Conservation (phyloP, 2,888 invertebrate genomes). For the Periphyllus acericola region DNA sequence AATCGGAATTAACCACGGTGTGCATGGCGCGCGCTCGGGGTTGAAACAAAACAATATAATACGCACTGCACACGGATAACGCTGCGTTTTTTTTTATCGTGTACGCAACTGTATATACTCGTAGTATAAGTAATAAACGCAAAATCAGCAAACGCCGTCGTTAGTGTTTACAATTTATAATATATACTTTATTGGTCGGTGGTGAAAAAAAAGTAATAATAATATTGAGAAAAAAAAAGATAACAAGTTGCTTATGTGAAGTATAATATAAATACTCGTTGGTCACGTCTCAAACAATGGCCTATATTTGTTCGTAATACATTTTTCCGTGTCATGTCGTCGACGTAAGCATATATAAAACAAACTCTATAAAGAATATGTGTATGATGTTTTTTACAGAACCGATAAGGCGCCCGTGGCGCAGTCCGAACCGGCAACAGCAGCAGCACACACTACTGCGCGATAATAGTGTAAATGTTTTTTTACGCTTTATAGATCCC, state of each 20-base stretch:
- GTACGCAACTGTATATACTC: neutral
- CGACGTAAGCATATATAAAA: conserved; percentile 45
- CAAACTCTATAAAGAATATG: conserved; percentile 45
- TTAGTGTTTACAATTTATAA: conserved; percentile 32
- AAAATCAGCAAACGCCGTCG: conserved; percentile 34
- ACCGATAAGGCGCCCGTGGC: conserved; percentile 58
- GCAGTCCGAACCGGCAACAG: conserved; percentile 45
- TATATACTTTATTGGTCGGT: neutral
- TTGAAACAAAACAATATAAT: conserved; percentile 25
- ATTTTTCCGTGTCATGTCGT: conserved; percentile 33
- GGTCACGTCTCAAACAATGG: conserved; percentile 61
- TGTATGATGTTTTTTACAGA: conserved; percentile 57
- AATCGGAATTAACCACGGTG: neutral
- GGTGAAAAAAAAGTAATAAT: conserved; percentile 3
- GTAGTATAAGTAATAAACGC: conserved; percentile 25
- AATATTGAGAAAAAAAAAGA: conserved; percentile 13
- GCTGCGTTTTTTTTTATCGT: conserved; percentile 13
- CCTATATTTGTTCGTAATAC: conserved; percentile 49
- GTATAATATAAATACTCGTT: conserved; percentile 36
- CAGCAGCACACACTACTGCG: conserved; percentile 10
- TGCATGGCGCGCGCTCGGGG: neutral
- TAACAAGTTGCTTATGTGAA: conserved; percentile 37
- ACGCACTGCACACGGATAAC: neutral
- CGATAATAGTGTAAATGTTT: conserved; percentile 1
- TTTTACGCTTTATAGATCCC: neutral